Evolutionary conservation across 2,797 vertebrate genomes (phyloP).

Genomic region (Sebastes diploproa): DNA sequence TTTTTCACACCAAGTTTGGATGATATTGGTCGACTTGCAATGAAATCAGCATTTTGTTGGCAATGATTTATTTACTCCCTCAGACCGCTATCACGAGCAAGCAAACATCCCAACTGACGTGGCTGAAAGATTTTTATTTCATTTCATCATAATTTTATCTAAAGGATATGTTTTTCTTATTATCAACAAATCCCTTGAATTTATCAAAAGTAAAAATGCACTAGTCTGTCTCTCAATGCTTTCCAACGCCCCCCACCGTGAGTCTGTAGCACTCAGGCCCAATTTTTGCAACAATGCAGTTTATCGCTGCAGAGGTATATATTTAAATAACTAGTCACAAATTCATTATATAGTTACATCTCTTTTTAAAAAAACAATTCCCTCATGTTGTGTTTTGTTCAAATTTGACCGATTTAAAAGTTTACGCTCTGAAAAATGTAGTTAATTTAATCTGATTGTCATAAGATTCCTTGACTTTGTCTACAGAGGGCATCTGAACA

Average conservation of each 20-base stretch:
- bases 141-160: neutral
- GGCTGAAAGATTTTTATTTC: neutral
- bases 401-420: too few species aligned
- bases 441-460: too few species aligned
- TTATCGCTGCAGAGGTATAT: neutral
- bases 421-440: too few species aligned
- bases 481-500: too few species aligned
- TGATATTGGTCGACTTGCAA: neutral
- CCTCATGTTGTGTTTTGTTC: too few species aligned
- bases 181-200: neutral
- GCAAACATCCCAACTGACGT: neutral
- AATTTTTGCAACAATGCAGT: neutral
- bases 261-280: too few species aligned
- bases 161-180: neutral
- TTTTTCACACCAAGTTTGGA: neutral
- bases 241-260: too few species aligned
- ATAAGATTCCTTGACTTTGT: too few species aligned
- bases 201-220: neutral
- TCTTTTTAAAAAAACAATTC: neutral
- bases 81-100: neutral
- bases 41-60: neutral
- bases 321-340: neutral
- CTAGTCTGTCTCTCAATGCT: too few species aligned
- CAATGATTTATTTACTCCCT: neutral
- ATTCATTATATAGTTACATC: neutral